Evolutionary conservation across 1,140 invertebrate genomes (phyloP), one percentile per base, ranked within the genome.

Genomic region (Battus philenor): DNA sequence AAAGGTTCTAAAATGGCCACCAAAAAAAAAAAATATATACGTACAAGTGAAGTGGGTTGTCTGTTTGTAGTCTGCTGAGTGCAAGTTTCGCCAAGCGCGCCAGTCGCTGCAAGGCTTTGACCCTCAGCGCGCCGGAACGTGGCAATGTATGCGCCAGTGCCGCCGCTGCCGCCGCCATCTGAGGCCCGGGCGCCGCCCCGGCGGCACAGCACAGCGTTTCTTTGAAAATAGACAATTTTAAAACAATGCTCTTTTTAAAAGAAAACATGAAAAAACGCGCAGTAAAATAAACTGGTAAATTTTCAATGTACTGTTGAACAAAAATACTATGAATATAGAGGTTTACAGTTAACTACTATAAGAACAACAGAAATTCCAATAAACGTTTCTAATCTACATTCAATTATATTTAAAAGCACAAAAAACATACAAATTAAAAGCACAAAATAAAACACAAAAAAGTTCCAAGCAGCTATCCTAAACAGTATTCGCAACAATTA

Each of bases 21-120:
- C 20, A 22, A 7, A 22, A 4, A 22, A 3, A 22, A 4, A 22
- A 22, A 22, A 20, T 22, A 10, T 17, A 8, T 11, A 66, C 68
- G 58, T n/a, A 80, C 76, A 76, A 18, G 44, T 80, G 76, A 54
- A 76, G 18, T 7, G 73, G 73, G 50, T 75, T 77, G 47, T 73
- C 69, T 2, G 41, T 6, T 1, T 80, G 54, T 16, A 80, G 59
- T 0, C 61, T 31, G 3, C 41, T 7, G 4, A 73, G 43, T 2
- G 69, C 68, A 2, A 65, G 53, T 4, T 46, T 15, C 1, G 75
- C 72, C 7, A 79, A 59, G 9, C 38, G 31, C 2, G 73, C 69
- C 5, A 78, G 64, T 0, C 69, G 59, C 1, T 20, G 30, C 6
- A 77, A 59, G 12, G 76, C 71, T 6, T n/a, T 16, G 4, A 58